A percentile compares a stretch with the other conserved stretches of the same genome.
These are phyloP conservation scores for Sakesphorus luctuosus DNA, from an alignment of 2,113 vertebrate species.

Conservation along the genomic window DNA sequence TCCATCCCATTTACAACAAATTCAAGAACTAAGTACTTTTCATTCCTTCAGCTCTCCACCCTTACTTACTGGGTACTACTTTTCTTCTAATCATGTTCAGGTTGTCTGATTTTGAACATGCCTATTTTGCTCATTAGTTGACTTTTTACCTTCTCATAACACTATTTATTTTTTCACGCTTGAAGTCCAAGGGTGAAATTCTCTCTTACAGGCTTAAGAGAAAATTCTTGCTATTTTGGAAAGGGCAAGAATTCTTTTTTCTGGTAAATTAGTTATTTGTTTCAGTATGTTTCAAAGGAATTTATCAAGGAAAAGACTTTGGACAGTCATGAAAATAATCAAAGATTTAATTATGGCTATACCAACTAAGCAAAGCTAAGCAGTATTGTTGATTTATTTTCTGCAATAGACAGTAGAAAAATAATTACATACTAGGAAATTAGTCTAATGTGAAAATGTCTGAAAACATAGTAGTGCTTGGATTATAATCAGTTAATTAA, in stretches of 20 bases:
- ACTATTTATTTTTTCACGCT: not conserved
- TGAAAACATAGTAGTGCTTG: not conserved
- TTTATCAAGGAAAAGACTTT: conserved; percentile 1
- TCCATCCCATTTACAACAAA: not conserved
- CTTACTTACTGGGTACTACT: not conserved
- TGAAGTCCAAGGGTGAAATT: not conserved
- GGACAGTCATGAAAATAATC: conserved; percentile 34
- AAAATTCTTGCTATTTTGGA: conserved; percentile 11
- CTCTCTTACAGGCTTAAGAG: conserved; percentile 14
- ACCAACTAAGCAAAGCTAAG: too few species aligned
- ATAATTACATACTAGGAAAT: not conserved
- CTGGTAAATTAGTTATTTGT: not conserved
- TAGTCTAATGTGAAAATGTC: not conserved
- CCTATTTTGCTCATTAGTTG: not conserved
- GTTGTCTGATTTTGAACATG: not conserved
- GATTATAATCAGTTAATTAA: not conserved
- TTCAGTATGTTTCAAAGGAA: conserved; percentile 3
- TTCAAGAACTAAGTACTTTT: not conserved
- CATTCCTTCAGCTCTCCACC: not conserved
- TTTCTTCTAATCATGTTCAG: not conserved
- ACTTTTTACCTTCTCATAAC: not conserved
- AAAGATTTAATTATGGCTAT: conserved; percentile 1
- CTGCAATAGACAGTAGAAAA: not conserved
- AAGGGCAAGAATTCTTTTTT: not conserved
- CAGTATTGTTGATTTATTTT: not conserved